Percentiles rank a stretch among this genome's conserved stretches.
These are phyloP conservation scores for Kryptolebias ocellatus DNA, from an alignment of 2,797 vertebrate species.

Conservation along the genomic window DNA sequence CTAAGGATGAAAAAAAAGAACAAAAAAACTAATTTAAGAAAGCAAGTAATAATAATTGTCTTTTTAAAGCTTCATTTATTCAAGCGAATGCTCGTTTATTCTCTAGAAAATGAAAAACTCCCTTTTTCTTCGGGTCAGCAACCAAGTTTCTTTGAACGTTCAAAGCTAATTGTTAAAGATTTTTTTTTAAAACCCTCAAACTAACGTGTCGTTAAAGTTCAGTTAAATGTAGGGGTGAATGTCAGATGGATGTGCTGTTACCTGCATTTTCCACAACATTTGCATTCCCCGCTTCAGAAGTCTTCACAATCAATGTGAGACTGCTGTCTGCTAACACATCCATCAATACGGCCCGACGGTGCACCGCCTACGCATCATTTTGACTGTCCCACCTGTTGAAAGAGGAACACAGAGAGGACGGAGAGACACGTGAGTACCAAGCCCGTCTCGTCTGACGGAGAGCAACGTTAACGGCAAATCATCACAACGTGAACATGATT, in stretches of 20 bases:
- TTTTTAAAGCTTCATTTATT: conserved; percentile 58
- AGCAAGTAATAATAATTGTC: conserved; percentile 55
- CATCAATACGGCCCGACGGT: conserved; percentile 91
- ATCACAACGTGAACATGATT: conserved; percentile 18
- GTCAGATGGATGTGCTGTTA: conserved; percentile 74
- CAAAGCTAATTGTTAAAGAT: conserved; percentile 21
- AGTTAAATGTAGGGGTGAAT: not conserved
- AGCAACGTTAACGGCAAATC: conserved; percentile 17
- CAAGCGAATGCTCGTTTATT: conserved; percentile 41
- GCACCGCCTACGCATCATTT: conserved; percentile 89
- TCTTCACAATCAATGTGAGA: conserved; percentile 90
- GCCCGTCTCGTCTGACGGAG: conserved; percentile 31
- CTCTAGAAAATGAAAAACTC: conserved; percentile 13
- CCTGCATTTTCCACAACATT: conserved; percentile 90
- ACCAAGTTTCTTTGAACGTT: conserved; percentile 23
- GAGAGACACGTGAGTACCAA: conserved; percentile 29
- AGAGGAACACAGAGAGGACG: conserved; percentile 26
- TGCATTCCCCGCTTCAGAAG: conserved; percentile 88
- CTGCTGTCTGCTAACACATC: conserved; percentile 93
- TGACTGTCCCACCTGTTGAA: conserved; percentile 86
- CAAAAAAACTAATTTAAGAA: conserved; percentile 57
- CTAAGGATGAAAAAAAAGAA: conserved; percentile 1
- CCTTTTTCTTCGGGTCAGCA: conserved; percentile 24
- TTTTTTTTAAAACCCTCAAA: too few species aligned
- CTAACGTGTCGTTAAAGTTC: conserved; percentile 2